Evolutionary conservation across 2,888 invertebrate genomes (phyloP).

Genomic region (Dolichomitus sp.): DNA sequence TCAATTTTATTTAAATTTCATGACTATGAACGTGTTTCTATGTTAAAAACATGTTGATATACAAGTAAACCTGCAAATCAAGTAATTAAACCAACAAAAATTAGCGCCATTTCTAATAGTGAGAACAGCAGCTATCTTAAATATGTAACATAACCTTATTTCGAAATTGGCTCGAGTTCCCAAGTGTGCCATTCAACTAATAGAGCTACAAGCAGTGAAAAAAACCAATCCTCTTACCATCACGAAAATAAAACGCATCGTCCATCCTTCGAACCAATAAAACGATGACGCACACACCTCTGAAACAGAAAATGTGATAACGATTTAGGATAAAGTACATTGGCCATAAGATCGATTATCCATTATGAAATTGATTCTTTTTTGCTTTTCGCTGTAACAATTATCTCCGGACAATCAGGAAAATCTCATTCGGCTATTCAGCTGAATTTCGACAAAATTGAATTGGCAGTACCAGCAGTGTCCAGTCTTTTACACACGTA

Average conservation of each 20-base stretch:
- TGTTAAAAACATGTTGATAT: too few relatives aligned
- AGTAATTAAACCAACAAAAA: too few relatives aligned
- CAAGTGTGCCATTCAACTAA: constrained; percentile 12
- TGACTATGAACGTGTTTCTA: too few relatives aligned
- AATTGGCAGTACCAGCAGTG: not conserved
- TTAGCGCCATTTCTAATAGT: too few relatives aligned
- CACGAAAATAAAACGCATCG: constrained; percentile 23
- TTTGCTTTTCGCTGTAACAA: constrained; percentile 3
- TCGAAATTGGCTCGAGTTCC: not conserved
- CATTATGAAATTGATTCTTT: constrained; percentile 21
- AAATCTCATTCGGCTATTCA: constrained; percentile 18
- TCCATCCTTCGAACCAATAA: not conserved
- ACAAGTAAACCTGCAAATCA: too few relatives aligned
- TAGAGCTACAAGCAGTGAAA: not conserved
- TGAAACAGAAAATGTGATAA: constrained; percentile 32
- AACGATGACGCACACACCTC: constrained; percentile 31
- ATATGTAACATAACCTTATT: not conserved
- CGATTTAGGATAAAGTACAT: not conserved
- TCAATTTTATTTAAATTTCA: too few relatives aligned
- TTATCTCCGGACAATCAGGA: constrained; percentile 13
- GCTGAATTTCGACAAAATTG: constrained; percentile 17
- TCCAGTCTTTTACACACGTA: constrained; percentile 15
- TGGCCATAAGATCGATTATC: constrained; percentile 3
- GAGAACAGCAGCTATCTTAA: not conserved
- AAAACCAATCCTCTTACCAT: constrained; percentile 23